Evolutionary conservation across 1,140 invertebrate species (phyloP).

Genomic region (Drosophila seguyi): DNA sequence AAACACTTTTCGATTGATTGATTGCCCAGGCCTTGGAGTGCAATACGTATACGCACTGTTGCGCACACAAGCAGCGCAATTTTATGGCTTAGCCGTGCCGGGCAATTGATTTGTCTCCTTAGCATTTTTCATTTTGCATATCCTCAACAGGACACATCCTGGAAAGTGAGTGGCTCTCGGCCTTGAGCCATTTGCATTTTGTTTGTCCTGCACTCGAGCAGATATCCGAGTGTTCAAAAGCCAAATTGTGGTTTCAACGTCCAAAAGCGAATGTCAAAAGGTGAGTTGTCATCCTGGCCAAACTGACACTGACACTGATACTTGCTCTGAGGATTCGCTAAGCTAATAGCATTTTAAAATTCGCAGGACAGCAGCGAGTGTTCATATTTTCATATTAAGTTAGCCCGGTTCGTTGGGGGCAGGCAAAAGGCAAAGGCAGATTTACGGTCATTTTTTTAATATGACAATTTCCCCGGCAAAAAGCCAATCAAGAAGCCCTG

Average conservation of each 20-base stretch:
- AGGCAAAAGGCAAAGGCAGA: slow-evolving; percentile 13
- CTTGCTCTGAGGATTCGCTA: slow-evolving; percentile 16
- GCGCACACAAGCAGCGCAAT: slow-evolving; percentile 33
- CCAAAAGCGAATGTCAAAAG: slow-evolving; percentile 52
- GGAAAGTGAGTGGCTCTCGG: slow-evolving; percentile 27
- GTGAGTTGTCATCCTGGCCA: slow-evolving; percentile 26
- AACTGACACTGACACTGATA: slow-evolving; percentile 18
- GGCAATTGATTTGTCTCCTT: slow-evolving; percentile 46
- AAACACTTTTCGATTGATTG: slow-evolving; percentile 59
- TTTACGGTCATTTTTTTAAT: slow-evolving; percentile 56
- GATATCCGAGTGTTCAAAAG: not conserved
- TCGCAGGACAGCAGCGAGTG: not conserved
- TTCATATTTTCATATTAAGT: slow-evolving; percentile 50
- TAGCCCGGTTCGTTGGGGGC: slow-evolving; percentile 4
- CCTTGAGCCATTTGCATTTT: slow-evolving; percentile 41
- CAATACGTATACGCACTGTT: slow-evolving; percentile 63
- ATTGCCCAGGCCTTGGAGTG: slow-evolving; percentile 35
- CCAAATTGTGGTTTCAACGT: slow-evolving; percentile 10
- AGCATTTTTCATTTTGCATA: slow-evolving; percentile 42
- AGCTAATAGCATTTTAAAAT: slow-evolving; percentile 22
- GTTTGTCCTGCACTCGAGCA: slow-evolving; percentile 29
- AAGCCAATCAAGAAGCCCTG: slow-evolving; percentile 61
- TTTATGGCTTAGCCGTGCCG: slow-evolving; percentile 18
- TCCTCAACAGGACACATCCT: slow-evolving; percentile 31
- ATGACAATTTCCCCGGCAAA: slow-evolving; percentile 51